phyloP scores from a whole-genome alignment of 1,140 invertebrate species.

The Pseudomyrmex dendroicus region DNA sequence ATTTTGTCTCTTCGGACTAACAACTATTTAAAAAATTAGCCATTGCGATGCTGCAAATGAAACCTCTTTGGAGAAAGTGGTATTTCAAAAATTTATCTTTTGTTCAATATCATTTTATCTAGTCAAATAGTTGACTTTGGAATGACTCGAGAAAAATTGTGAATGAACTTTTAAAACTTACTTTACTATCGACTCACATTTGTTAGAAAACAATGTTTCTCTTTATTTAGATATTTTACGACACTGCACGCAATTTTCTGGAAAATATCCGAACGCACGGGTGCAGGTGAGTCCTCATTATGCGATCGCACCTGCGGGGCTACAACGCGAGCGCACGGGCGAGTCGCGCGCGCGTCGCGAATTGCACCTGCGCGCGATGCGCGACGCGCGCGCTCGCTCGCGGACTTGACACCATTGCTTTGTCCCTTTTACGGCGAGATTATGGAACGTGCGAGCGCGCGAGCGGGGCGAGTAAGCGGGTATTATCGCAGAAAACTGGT shows the following conservation, averaged over 20 bases:
- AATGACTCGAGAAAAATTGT: too few species aligned
- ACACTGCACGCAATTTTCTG: neutral
- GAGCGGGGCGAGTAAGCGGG: constrained; percentile 3
- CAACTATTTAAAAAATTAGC: too few species aligned
- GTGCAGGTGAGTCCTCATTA: constrained; percentile 16
- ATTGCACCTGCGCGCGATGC: constrained; percentile 24
- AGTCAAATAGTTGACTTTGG: too few species aligned
- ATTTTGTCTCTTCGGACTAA: too few species aligned
- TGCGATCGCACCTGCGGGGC: constrained; percentile 41
- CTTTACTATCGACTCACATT: too few species aligned
- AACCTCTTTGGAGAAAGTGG: too few species aligned
- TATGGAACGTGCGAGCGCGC: constrained; percentile 62
- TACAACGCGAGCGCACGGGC: constrained; percentile 36
- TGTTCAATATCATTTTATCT: too few species aligned
- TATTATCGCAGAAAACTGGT: constrained; percentile 73
- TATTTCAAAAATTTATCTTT: too few species aligned
- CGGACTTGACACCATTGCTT: constrained; percentile 73
- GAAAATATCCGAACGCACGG: neutral
- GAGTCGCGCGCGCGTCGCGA: neutral
- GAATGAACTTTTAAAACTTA: too few species aligned
- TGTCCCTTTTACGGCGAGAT: constrained; percentile 73
- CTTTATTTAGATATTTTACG: too few species aligned
- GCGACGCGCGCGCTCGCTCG: constrained; percentile 38
- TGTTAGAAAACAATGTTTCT: too few species aligned
- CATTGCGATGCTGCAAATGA: too few species aligned